Evolutionary conservation across 2,113 vertebrate genomes (phyloP), one percentile per base, ranked within the genome.

Genomic region (Otis tarda): DNA sequence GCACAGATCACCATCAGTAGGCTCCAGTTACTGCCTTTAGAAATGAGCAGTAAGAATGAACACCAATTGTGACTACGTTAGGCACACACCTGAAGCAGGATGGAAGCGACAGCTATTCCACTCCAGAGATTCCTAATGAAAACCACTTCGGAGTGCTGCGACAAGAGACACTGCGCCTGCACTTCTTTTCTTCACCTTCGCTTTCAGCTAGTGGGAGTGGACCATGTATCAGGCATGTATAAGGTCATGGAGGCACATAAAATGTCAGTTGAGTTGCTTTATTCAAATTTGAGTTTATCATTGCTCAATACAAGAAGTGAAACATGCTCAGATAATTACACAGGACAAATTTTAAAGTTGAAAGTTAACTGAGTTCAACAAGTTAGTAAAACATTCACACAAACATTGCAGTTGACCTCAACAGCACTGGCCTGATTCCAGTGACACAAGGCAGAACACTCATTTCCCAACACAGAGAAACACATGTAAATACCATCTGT

Each of bases 371-470:
- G 8, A 90, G 61, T 39, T 85, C 23, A 15, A 23, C 49, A 13
- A 45, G 76, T 57, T 57, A 60, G 94, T 94, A 90, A 97, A 97
- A 97, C 64, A 96, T 96, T 97, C 65, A 94, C 96, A 82, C 49
- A 59, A 53, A 60, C 0, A 0, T 47, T 33, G 16, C 21, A 45
- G 71, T 3, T 92, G 73, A 92, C 57, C 75, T 80, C 57, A 79
- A 47, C 37, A 74, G 33, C n/a, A 10, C 47, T 3, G 33, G 55
- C 41, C 50, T 9, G n/a, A 70, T 37, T 50, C 43, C 74, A 87
- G 78, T 16, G 31, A n/a, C 65, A 52, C 27, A 20, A 28, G 37
- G 63, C 6, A 55, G n/a, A 78, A 83, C 8, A 1, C 28, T 33
- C 14, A 22, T 33, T 60, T 78, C 41, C 53, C 64, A 59, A 12